A percentile compares a stretch with the other conserved stretches of the same genome.
Evolutionary conservation across 2,113 vertebrate species (phyloP).

Genomic region (Chaetorhynchus papuensis): DNA sequence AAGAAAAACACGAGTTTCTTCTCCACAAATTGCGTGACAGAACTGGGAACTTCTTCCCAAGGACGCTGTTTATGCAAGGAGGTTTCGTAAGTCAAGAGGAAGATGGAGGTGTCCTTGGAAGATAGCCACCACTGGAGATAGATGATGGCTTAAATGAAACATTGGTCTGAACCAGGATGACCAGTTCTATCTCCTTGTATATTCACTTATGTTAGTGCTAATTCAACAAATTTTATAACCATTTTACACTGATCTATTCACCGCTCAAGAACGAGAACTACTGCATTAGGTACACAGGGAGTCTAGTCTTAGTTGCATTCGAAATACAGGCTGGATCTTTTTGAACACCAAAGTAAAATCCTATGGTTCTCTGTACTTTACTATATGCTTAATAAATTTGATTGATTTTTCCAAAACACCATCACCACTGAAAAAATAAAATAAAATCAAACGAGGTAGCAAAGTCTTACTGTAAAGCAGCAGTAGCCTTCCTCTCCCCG

Average conservation of each 20-base stretch:
- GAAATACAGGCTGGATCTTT: not conserved
- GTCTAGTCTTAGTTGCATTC: not conserved
- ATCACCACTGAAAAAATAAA: not conserved
- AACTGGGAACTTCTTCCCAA: not conserved
- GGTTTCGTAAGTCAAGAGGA: not conserved
- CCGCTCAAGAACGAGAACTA: not conserved
- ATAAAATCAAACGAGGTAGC: not conserved
- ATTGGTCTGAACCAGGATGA: not conserved
- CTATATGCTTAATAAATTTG: not conserved
- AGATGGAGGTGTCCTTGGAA: not conserved
- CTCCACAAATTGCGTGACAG: not conserved
- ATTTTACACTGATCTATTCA: not conserved
- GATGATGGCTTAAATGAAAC: not conserved
- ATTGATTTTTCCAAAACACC: conserved; percentile 6
- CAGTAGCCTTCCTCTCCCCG: not conserved
- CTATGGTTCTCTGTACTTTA: not conserved
- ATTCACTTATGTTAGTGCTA: not conserved
- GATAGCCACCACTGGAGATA: not conserved
- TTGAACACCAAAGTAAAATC: not conserved
- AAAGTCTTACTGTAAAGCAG: conserved; percentile 9
- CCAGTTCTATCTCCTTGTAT: not conserved
- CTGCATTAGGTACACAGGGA: not conserved
- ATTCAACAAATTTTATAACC: not conserved
- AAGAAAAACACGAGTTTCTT: not conserved
- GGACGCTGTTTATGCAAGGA: not conserved